Percentiles rank a stretch among this genome's conserved stretches.
Conservation (phyloP, 2,888 invertebrate genomes). For the Ethmia dodecea region DNA sequence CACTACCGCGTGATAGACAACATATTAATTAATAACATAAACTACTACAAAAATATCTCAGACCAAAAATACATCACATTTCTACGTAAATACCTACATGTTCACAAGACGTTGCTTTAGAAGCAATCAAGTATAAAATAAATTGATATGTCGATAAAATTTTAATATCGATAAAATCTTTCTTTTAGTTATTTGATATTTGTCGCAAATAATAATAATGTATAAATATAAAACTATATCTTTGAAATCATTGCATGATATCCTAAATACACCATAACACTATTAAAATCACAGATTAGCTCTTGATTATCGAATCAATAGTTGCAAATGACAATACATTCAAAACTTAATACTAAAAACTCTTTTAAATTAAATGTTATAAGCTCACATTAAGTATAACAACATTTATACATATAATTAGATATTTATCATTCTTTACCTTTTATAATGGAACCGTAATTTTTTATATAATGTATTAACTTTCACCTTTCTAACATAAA, state of each 20-base stretch:
- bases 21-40: background rate
- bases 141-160: background rate
- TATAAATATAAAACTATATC: background rate
- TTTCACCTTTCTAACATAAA: too few species aligned
- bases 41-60: conserved; percentile 6
- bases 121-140: background rate
- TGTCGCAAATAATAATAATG: too few species aligned
- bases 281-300: conserved; percentile 51
- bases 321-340: too few species aligned
- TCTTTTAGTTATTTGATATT: too few species aligned
- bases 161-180: too few species aligned
- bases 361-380: background rate
- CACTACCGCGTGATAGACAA: too few species aligned
- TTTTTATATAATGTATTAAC: too few species aligned
- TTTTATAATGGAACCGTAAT: too few species aligned
- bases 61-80: conserved; percentile 5
- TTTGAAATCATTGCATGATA: conserved; percentile 8
- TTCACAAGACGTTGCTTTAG: conserved; percentile 2
- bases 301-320: conserved; percentile 28
- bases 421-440: too few species aligned
- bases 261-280: too few species aligned
- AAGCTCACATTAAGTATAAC: background rate
- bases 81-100: background rate
- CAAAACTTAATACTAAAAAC: too few species aligned
- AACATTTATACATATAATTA: background rate